phyloP scores from a whole-genome alignment of 2,113 vertebrate species.

The Psephotus haematonotus region DNA sequence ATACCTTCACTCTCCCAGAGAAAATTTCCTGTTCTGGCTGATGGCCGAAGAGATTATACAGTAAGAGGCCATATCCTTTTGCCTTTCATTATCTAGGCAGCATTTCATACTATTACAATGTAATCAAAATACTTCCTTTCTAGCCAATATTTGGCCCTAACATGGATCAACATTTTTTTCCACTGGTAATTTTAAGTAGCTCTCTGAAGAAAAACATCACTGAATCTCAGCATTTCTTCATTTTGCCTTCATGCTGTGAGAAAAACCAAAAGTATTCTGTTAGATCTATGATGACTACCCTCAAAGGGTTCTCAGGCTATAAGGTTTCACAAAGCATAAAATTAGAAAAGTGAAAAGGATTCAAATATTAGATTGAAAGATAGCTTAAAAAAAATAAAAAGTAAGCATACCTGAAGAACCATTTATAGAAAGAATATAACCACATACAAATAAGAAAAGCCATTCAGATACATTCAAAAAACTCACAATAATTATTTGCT shows the following conservation, averaged over 20 bases:
- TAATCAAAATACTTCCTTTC: constrained; percentile 62
- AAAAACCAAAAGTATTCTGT: constrained; percentile 10
- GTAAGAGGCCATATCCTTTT: constrained; percentile 61
- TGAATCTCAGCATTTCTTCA: constrained; percentile 1
- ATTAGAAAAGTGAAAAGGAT: constrained; percentile 33
- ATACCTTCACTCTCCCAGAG: constrained; percentile 49
- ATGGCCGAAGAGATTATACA: constrained; percentile 69
- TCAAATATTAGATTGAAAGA: constrained; percentile 17
- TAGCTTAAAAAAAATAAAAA: neutral
- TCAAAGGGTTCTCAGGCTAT: constrained; percentile 50
- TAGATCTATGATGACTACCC: constrained; percentile 15
- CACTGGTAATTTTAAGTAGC: constrained; percentile 49
- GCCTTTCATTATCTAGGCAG: constrained; percentile 57
- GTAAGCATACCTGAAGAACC: neutral
- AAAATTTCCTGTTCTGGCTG: constrained; percentile 71
- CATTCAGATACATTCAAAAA: neutral
- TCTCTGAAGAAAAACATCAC: neutral
- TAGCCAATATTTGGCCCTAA: constrained; percentile 47
- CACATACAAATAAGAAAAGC: neutral
- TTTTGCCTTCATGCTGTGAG: constrained; percentile 10
- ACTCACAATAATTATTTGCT: neutral
- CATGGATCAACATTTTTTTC: constrained; percentile 45
- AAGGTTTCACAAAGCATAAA: constrained; percentile 56
- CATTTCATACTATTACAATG: constrained; percentile 67
- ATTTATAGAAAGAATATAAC: neutral